Base-by-base conservation (phyloP, 2,113 vertebrate genomes). In the Tupaia chinensis region DNA sequence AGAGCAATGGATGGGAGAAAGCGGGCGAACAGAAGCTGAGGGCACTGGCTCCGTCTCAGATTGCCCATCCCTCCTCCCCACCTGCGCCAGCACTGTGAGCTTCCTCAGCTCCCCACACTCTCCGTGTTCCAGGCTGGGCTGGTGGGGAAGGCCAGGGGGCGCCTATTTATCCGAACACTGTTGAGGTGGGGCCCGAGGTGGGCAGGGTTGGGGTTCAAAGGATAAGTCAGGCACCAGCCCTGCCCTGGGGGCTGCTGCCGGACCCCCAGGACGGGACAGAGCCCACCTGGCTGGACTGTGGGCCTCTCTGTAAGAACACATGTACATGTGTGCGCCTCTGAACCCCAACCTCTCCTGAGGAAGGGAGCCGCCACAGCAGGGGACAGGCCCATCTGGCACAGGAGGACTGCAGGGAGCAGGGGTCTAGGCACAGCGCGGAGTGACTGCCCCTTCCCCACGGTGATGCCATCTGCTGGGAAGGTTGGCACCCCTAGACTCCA, bases 241-340 rank as follows among this genome's bases (percentile, higher is more conserved):
- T 63, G 53, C 17, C 32, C 61, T 76, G 27, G 72, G 32, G 19
- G 19, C 44, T 68, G n/a, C 5, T 4, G 76, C 66, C 58, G 69
- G 29, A 56, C 61, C 80, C 34, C 73, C 70, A 69, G 44, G 60
- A 69, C 27, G 3, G 3, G 13, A 9, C 44, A 16, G 73, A 77
- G 7, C 6, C 73, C 91, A 22, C 11, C 25, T 29, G 54, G 5
- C 22, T 1, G 27, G 77, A 23, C 22, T 1, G 13, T 13, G 13
- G 20, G 23, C 19, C 29, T 22, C 6, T 0, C 72, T 78, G 16
- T 53, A 53, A 60, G 76, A 53, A 25, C 8, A 12, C 23, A 53
- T 1, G 20, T 0, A 6, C 25, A 1, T 1, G 1, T 1, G 3
- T 16, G 25, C 7, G 32, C 73, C 6, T 44, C 44, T 44, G 44